phyloP scores from a whole-genome alignment of 2,888 invertebrate genomes.

The Rhimphoctona megacephalus region DNA sequence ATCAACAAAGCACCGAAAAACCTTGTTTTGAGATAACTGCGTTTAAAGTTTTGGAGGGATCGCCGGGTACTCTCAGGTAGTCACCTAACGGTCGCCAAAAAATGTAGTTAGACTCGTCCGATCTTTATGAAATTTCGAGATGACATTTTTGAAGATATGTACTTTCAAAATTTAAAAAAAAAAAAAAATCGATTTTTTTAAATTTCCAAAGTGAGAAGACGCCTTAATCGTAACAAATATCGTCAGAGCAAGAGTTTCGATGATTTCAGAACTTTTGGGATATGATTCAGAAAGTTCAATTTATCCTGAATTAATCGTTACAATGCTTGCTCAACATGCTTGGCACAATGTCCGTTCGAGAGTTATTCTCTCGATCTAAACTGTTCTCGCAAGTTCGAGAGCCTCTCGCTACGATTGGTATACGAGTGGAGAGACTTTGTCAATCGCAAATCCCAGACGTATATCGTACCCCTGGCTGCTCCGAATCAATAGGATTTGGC shows the following conservation, averaged over 20 bases:
- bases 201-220: no score
- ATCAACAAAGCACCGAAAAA: no score
- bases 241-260: background rate
- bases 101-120: no score
- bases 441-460: conserved; percentile 37
- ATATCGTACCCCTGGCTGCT: conserved; percentile 33
- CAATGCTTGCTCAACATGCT: conserved; percentile 1
- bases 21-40: no score
- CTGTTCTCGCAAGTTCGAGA: conserved; percentile 31
- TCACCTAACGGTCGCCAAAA: no score
- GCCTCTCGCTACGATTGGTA: conserved; percentile 24
- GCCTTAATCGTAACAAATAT: background rate
- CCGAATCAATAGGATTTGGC: conserved; percentile 58
- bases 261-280: background rate
- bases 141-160: no score
- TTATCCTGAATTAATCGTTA: background rate
- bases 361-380: conserved; percentile 26
- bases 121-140: no score
- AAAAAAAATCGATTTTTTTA: no score
- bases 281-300: background rate
- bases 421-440: conserved; percentile 51
- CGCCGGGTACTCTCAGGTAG: no score
- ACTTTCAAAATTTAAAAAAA: no score
- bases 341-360: conserved; percentile 29
- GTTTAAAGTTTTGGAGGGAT: no score